Percentiles rank a stretch among this genome's conserved stretches.
phyloP scores from a whole-genome alignment of 1,140 invertebrate species.

The Drosophila ohnishii region DNA sequence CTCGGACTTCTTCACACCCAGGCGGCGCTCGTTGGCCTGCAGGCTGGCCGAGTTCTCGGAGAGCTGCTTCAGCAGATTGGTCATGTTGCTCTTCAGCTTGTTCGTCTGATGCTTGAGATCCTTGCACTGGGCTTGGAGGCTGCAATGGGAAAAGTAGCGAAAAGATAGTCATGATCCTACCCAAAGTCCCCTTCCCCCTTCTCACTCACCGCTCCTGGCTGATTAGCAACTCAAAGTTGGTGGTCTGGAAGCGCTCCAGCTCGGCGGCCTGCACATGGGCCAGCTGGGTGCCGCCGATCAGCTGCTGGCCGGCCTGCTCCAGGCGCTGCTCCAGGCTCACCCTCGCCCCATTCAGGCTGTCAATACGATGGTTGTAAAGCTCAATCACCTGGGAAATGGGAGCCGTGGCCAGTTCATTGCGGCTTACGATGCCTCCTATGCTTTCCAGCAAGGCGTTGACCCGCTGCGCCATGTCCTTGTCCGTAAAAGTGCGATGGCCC shows the following conservation, averaged over 20 bases:
- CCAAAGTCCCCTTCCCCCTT: not conserved
- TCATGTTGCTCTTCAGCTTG: slow-evolving; percentile 69
- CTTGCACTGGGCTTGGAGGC: slow-evolving; percentile 73
- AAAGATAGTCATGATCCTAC: not conserved
- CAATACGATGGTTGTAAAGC: slow-evolving; percentile 77
- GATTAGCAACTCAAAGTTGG: slow-evolving; percentile 79
- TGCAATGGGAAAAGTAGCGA: not conserved
- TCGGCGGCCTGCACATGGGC: slow-evolving; percentile 73
- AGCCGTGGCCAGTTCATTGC: slow-evolving; percentile 69
- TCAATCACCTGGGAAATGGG: slow-evolving; percentile 78
- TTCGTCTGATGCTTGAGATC: slow-evolving; percentile 73
- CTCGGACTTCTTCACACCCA: slow-evolving; percentile 68
- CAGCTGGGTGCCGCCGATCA: slow-evolving; percentile 59
- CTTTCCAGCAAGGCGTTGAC: slow-evolving; percentile 62
- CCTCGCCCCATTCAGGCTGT: slow-evolving; percentile 61
- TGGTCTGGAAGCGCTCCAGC: slow-evolving; percentile 72
- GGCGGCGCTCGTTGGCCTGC: slow-evolving; percentile 68
- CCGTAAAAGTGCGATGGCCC: slow-evolving; percentile 68
- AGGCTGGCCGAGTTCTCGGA: slow-evolving; percentile 67
- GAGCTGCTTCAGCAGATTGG: slow-evolving; percentile 71
- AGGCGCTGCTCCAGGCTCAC: slow-evolving; percentile 63
- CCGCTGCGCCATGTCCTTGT: slow-evolving; percentile 71
- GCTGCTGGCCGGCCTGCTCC: slow-evolving; percentile 70
- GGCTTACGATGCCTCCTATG: slow-evolving; percentile 59
- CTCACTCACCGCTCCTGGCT: slow-evolving; percentile 71